Evolutionary conservation across 2,888 invertebrate genomes (phyloP), one percentile per base, ranked within the genome.

Genomic region (Chrysolina oricalcia): DNA sequence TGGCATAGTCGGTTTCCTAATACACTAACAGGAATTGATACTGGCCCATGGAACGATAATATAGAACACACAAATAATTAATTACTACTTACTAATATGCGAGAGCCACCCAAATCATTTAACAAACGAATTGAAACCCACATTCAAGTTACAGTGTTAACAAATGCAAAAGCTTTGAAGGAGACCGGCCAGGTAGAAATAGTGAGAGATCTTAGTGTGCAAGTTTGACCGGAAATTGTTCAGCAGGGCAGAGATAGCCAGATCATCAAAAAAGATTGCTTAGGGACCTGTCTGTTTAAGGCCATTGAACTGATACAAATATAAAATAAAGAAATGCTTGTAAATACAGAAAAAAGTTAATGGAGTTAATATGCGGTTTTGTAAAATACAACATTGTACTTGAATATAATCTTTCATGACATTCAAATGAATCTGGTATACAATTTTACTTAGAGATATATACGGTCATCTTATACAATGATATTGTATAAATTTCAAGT

Each of bases 151-250:
- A 53, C 21, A 53, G 2, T 19, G 21, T 53, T 53, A 21, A 21
- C 19, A 53, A 50, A 19, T 53, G 50, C 50, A 40, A 65, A 19
- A 23, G 21, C 46, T 65, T 9, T 23, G 9, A 4, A 65, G 43
- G 23, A 41, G 15, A n/a, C 62, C 75, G 72, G 71, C 62, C 75
- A 75, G 71, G 75, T 75, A 75, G 35, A 75, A 72, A 68, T 23
- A 71, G 11, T 27, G 23, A 74, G 72, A 72, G 68, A 71, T 70
- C 70, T 70, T 64, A 68, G 21, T 35, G 23, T 69, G 72, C 67
- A 48, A 72, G 40, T 75, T 71, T 75, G 17, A 53, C 75, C 75
- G 71, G 75, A 75, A 68, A 75, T 75, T 71, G 68, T 72, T 75
- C 73, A 70, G 68, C 62, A 68, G n/a, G 70, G 19, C 67, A 46